A percentile compares a stretch with the other conserved stretches of the same genome.
Evolutionary conservation across 2,797 vertebrate species (phyloP).

Genomic region (Antrozous pallidus): DNA sequence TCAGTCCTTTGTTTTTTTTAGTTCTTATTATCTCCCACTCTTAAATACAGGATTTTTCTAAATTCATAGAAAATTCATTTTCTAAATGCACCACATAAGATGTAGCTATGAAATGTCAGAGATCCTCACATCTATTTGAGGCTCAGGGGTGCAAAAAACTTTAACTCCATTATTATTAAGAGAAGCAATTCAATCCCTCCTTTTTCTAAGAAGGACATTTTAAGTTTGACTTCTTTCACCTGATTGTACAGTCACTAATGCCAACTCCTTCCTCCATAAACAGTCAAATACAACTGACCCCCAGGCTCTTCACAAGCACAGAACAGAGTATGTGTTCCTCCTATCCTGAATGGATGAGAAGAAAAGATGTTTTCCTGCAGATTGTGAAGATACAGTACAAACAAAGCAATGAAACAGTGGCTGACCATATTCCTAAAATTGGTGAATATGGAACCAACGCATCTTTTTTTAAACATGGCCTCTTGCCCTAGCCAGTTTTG

Average conservation of each 20-base stretch:
- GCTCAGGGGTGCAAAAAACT: neutral
- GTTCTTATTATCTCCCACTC: neutral
- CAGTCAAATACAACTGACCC: neutral
- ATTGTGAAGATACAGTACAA: neutral
- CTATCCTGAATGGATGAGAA: neutral
- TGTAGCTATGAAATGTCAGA: neutral
- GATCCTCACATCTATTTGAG: neutral
- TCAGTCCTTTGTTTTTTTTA: neutral
- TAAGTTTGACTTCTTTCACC: neutral
- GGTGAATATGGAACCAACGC: neutral
- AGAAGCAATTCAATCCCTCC: neutral
- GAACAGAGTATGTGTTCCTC: neutral
- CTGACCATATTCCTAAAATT: neutral
- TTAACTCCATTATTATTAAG: neutral
- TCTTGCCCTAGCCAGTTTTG: neutral
- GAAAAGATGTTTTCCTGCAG: neutral
- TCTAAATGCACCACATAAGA: neutral
- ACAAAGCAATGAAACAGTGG: neutral
- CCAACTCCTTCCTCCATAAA: neutral
- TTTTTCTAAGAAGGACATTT: neutral
- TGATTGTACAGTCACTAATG: neutral
- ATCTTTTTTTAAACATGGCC: neutral
- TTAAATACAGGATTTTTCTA: neutral
- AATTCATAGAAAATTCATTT: neutral
- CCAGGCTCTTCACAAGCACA: neutral